Percentiles rank a stretch among this genome's conserved stretches.
These are phyloP conservation scores for Caenorhabditis brenneri DNA, from an alignment of 1,140 invertebrate genomes.

Conservation along the genomic window DNA sequence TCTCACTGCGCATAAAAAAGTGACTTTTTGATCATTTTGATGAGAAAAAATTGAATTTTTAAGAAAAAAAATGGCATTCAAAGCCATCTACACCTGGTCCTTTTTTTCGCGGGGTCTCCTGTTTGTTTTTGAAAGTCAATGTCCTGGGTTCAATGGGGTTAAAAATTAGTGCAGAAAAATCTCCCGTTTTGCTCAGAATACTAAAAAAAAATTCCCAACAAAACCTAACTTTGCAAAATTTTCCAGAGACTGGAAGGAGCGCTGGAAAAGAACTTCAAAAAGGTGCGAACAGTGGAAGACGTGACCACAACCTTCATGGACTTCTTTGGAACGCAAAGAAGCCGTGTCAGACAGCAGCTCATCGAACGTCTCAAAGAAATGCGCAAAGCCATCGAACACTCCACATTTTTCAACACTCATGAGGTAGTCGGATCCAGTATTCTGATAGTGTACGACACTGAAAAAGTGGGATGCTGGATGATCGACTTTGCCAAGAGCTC, in stretches of 20 bases:
- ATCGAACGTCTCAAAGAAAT: constrained; percentile 84
- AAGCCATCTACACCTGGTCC: no score
- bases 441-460: constrained; percentile 90
- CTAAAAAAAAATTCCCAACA: no score
- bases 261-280: constrained; percentile 93
- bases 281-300: constrained; percentile 84
- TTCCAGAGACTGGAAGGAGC: constrained; percentile 81
- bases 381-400: constrained; percentile 80
- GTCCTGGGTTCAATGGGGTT: no score
- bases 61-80: no score
- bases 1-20: no score
- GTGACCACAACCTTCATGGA: constrained; percentile 82
- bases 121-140: no score
- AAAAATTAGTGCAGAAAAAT: no score
- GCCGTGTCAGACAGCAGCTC: constrained; percentile 82
- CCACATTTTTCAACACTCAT: constrained; percentile 86
- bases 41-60: no score
- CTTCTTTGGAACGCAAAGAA: constrained; percentile 78
- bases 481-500: constrained; percentile 98
- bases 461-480: constrained; percentile 88
- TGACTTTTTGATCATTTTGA: no score
- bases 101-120: no score
- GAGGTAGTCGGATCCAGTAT: constrained; percentile 96
- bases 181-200: no score
- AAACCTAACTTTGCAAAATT: background rate